These are phyloP conservation scores for Rhimphoctona megacephalus DNA, from an alignment of 2,888 invertebrate species.

Conservation along the genomic window DNA sequence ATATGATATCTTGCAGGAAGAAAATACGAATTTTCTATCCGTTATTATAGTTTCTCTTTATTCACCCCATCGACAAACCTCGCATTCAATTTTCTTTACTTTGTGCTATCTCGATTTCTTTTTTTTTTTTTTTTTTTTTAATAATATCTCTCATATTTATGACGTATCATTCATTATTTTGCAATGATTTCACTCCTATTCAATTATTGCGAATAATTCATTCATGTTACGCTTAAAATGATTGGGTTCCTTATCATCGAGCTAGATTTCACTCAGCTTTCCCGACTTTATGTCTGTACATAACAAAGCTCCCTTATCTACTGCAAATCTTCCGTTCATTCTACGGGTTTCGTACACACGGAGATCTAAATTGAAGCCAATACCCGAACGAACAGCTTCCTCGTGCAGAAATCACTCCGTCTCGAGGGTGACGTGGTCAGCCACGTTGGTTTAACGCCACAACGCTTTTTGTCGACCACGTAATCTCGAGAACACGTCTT, in stretches of 20 bases:
- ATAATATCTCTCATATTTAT: neutral
- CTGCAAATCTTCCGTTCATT: neutral
- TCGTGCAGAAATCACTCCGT: constrained; percentile 28
- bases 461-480: constrained; percentile 34
- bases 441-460: constrained; percentile 30
- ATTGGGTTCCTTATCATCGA: neutral
- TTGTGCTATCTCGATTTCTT: neutral
- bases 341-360: neutral
- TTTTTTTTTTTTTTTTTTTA: neutral
- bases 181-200: neutral
- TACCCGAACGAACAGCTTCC: constrained; percentile 18
- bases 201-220: neutral
- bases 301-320: constrained; percentile 7
- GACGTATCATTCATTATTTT: neutral
- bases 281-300: neutral
- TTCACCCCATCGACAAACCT: neutral
- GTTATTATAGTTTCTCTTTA: neutral
- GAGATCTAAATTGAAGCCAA: constrained; percentile 20
- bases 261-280: constrained; percentile 3
- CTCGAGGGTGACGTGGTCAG: constrained; percentile 38
- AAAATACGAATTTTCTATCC: neutral
- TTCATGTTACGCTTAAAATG: neutral
- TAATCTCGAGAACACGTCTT: constrained; percentile 23
- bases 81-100: neutral
- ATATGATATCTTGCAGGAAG: neutral